These are phyloP conservation scores for Gadopsis bispinosus DNA, from an alignment of 2,797 vertebrate genomes.

Conservation along the genomic window DNA sequence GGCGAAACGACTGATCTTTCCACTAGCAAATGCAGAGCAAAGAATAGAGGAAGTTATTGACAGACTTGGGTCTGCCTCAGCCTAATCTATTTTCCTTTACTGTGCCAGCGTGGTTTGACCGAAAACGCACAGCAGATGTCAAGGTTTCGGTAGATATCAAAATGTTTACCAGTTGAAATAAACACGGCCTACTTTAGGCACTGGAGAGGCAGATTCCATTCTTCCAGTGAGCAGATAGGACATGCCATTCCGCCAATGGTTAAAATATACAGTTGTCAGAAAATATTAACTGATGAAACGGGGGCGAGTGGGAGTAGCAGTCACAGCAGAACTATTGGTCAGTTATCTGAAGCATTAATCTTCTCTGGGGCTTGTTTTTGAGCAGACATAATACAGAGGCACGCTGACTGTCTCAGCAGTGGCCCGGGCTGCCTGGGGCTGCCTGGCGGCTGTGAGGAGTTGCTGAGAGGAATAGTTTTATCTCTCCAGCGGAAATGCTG, in stretches of 20 bases:
- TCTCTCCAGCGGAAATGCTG: slow-evolving; percentile 76
- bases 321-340: slow-evolving; percentile 80
- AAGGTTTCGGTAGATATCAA: slow-evolving; percentile 87
- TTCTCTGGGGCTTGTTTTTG: slow-evolving; percentile 79
- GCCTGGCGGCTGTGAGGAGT: slow-evolving; percentile 66
- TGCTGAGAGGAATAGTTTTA: slow-evolving; percentile 78
- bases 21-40: slow-evolving; percentile 59
- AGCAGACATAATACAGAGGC: slow-evolving; percentile 86
- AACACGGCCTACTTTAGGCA: slow-evolving; percentile 86
- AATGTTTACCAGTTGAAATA: slow-evolving; percentile 88
- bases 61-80: slow-evolving; percentile 70
- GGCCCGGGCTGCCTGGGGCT: slow-evolving; percentile 55
- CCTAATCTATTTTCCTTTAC: slow-evolving; percentile 72
- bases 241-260: slow-evolving; percentile 82
- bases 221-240: slow-evolving; percentile 80
- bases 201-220: slow-evolving; percentile 82
- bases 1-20: slow-evolving; percentile 61
- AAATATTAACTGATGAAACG: slow-evolving; percentile 88
- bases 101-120: slow-evolving; percentile 79
- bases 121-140: slow-evolving; percentile 87
- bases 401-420: slow-evolving; percentile 64
- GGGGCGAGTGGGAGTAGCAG: slow-evolving; percentile 75
- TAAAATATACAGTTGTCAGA: slow-evolving; percentile 90
- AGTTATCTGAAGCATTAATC: slow-evolving; percentile 88
- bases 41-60: slow-evolving; percentile 73